A percentile compares a stretch with the other conserved stretches of the same genome.
phyloP scores from a whole-genome alignment of 2,888 invertebrate genomes.

The Polyommatus icarus region DNA sequence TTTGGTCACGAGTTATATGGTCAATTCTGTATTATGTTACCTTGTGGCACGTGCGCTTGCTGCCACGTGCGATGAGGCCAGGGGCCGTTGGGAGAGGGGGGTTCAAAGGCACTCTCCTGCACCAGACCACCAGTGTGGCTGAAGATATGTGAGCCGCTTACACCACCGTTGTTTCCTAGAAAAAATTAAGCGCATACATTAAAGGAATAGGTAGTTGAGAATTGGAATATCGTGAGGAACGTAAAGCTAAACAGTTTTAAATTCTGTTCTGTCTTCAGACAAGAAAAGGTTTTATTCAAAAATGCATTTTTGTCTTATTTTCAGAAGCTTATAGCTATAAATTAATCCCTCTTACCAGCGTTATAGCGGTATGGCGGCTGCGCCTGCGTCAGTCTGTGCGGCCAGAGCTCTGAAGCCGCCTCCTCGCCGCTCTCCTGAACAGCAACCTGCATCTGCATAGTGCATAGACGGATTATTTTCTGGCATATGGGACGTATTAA shows the following conservation, averaged over 20 bases:
- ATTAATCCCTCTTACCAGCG: conserved; percentile 44
- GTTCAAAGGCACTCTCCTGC: conserved; percentile 60
- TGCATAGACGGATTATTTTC: background rate
- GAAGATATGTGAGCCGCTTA: conserved; percentile 81
- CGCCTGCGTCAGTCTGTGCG: conserved; percentile 69
- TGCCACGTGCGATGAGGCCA: conserved; percentile 56
- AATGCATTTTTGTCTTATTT: background rate
- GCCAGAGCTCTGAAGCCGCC: conserved; percentile 58
- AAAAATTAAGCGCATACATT: background rate
- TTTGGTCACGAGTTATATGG: background rate
- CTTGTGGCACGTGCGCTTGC: conserved; percentile 43
- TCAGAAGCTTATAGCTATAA: background rate
- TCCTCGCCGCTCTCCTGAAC: conserved; percentile 37
- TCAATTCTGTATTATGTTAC: background rate
- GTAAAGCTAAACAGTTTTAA: background rate
- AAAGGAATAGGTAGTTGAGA: background rate
- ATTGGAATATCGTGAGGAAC: background rate
- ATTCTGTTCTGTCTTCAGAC: background rate
- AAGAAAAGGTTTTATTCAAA: too few relatives aligned
- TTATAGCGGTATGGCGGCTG: conserved; percentile 59
- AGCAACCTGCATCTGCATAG: conserved; percentile 34
- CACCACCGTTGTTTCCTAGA: conserved; percentile 45
- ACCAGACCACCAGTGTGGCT: conserved; percentile 86
- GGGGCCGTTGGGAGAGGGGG: conserved; percentile 45
- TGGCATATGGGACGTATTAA: too few relatives aligned